phyloP scores from a whole-genome alignment of 2,797 vertebrate genomes.

The Anolis apletophallus region DNA sequence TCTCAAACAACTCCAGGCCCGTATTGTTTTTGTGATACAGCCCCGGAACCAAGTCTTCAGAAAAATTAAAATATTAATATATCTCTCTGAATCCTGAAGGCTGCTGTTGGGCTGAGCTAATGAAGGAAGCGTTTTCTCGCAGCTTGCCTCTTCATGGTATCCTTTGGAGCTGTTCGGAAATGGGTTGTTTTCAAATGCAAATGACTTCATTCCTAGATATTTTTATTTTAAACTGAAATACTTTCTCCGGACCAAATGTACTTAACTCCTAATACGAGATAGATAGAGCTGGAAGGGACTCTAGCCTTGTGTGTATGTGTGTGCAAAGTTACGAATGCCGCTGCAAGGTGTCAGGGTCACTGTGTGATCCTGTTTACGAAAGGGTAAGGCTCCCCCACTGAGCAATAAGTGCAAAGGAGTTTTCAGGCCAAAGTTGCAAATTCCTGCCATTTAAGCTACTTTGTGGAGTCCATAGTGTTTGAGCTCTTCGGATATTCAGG shows the following conservation, averaged over 20 bases:
- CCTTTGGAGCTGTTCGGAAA: conserved; percentile 27
- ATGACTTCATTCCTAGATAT: conserved; percentile 37
- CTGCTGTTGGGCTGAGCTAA: neutral
- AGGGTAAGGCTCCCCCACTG: conserved; percentile 51
- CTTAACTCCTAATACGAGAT: conserved; percentile 46
- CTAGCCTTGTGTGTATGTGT: conserved; percentile 24
- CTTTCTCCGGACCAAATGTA: conserved; percentile 65
- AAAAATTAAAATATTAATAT: neutral
- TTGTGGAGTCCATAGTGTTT: conserved; percentile 63
- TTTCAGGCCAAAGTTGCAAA: conserved; percentile 68
- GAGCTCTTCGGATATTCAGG: conserved; percentile 69
- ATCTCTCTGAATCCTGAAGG: neutral
- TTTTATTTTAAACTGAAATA: conserved; percentile 56
- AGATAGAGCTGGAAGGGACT: conserved; percentile 46
- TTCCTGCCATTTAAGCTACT: conserved; percentile 56
- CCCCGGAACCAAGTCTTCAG: neutral
- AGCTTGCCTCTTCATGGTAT: neutral
- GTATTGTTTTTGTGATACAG: neutral
- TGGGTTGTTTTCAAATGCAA: neutral
- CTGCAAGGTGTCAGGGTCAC: conserved; percentile 60
- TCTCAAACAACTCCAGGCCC: too few relatives aligned
- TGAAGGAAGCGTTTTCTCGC: neutral
- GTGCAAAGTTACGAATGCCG: conserved; percentile 27
- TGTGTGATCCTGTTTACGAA: conserved; percentile 61
- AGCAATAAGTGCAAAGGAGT: conserved; percentile 71